Evolutionary conservation across 2,113 vertebrate genomes (phyloP).

Genomic region (Aix galericulata): DNA sequence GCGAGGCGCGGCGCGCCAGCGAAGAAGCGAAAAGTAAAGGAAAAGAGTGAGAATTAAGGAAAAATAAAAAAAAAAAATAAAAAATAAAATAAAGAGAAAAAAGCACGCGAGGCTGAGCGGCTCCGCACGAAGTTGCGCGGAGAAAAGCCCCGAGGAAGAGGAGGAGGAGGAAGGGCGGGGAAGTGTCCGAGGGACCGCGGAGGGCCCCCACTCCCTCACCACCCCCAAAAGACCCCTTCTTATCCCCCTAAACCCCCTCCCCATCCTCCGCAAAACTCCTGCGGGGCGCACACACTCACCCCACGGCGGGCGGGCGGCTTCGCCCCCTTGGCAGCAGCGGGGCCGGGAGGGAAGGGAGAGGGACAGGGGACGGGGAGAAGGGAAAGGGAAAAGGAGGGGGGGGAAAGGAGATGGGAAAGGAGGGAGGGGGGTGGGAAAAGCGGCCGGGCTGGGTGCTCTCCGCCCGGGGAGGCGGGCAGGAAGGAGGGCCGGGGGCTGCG

Average conservation of each 20-base stretch:
- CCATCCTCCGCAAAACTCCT: slow-evolving; percentile 55
- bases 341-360: background rate
- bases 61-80: background rate
- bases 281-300: slow-evolving; percentile 42
- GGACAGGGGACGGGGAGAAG: too few relatives aligned
- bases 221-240: background rate
- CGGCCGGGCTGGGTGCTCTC: background rate
- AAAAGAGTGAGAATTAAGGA: background rate
- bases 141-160: background rate
- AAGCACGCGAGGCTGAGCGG: background rate
- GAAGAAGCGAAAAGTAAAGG: background rate
- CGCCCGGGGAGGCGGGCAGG: slow-evolving; percentile 25
- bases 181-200: background rate
- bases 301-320: slow-evolving; percentile 4
- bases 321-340: slow-evolving; percentile 16
- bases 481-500: background rate
- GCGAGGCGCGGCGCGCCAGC: background rate
- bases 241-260: background rate
- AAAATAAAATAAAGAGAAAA: too few relatives aligned
- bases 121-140: background rate
- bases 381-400: background rate
- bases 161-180: background rate
- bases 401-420: background rate
- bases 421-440: background rate
- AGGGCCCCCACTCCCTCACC: background rate